Evolutionary conservation across 1,140 invertebrate species (phyloP).

Genomic region (Batillaria attramentaria): DNA sequence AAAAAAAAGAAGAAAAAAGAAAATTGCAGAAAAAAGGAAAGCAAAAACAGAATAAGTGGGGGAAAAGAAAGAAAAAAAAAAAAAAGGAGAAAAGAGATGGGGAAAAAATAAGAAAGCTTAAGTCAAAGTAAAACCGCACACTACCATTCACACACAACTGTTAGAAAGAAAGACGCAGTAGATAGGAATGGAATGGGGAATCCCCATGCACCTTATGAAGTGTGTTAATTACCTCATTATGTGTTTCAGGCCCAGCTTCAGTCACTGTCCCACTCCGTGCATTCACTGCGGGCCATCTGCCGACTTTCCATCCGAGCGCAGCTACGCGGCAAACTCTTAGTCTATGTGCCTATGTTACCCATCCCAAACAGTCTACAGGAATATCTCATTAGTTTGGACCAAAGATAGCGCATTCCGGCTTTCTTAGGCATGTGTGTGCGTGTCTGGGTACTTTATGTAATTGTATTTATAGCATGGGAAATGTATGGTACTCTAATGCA

Average conservation of each 20-base stretch:
- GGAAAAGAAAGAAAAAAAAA: too few relatives aligned
- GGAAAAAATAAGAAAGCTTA: too few relatives aligned
- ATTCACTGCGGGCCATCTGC: slow-evolving; percentile 18
- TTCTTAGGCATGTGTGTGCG: too few relatives aligned
- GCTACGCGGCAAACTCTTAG: slow-evolving; percentile 19
- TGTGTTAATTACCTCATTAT: neutral
- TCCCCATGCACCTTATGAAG: neutral
- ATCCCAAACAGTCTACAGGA: slow-evolving; percentile 20
- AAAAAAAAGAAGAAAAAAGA: too few relatives aligned
- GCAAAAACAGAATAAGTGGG: too few relatives aligned
- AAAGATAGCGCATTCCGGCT: too few relatives aligned
- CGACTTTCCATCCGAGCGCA: slow-evolving; percentile 8
- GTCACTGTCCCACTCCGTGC: neutral
- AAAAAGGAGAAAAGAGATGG: too few relatives aligned
- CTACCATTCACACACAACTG: neutral
- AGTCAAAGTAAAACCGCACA: too few relatives aligned
- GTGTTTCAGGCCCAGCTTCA: slow-evolving; percentile 18
- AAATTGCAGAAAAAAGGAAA: too few relatives aligned
- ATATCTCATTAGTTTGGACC: slow-evolving; percentile 10
- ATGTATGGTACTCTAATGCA: too few relatives aligned
- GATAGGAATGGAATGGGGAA: neutral
- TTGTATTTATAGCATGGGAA: too few relatives aligned
- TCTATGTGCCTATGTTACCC: neutral
- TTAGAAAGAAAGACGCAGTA: neutral
- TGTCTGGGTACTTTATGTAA: too few relatives aligned